Conservation (phyloP, 1,140 invertebrate genomes). For the Lepidurus arcticus region DNA sequence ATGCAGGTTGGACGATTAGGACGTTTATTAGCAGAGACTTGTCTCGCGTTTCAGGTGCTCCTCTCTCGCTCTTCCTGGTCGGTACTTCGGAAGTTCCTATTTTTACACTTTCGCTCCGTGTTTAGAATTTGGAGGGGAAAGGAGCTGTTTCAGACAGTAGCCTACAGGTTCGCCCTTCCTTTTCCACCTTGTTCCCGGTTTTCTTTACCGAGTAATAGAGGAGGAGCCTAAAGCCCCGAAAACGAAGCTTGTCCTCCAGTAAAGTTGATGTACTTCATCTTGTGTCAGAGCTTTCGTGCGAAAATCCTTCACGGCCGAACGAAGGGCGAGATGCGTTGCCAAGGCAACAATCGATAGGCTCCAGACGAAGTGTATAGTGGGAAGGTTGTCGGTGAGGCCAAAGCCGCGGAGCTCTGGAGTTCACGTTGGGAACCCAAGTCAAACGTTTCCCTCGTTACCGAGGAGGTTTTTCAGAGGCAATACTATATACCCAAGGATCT, state of each 20-base stretch:
- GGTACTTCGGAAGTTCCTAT: background rate
- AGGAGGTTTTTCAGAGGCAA: too few species aligned
- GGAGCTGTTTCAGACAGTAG: background rate
- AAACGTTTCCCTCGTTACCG: background rate
- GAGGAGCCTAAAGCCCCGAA: background rate
- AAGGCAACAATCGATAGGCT: conserved; percentile 21
- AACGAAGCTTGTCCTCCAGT: conserved; percentile 6
- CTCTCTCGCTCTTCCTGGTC: background rate
- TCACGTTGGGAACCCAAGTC: background rate
- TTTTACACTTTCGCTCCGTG: background rate
- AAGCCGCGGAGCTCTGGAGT: background rate
- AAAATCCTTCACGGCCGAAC: conserved; percentile 9
- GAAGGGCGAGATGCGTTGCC: conserved; percentile 3
- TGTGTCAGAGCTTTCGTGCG: conserved; percentile 14
- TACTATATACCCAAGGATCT: too few species aligned
- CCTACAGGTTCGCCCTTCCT: background rate
- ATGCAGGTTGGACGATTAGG: too few species aligned
- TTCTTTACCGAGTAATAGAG: background rate
- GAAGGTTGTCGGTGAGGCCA: background rate
- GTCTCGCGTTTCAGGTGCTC: background rate
- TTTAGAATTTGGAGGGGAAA: background rate
- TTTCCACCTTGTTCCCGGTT: background rate
- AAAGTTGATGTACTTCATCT: conserved; percentile 5
- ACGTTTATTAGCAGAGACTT: too few species aligned
- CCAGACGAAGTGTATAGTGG: background rate